Evolutionary conservation across 2,888 invertebrate genomes (phyloP).

Genomic region (Drosophila pseudotalamancana): DNA sequence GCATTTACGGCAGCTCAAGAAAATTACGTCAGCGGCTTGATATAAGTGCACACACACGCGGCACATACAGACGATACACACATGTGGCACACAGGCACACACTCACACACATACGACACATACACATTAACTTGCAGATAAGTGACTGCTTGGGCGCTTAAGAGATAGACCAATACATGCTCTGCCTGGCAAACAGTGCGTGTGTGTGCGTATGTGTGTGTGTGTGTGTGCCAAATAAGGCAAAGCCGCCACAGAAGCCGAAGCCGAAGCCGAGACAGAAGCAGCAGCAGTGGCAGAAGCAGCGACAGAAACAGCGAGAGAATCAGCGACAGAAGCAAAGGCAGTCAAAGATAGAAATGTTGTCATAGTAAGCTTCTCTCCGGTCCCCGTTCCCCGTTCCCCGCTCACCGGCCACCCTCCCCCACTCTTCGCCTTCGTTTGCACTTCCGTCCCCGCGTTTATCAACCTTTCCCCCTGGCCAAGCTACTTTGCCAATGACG

Average conservation of each 20-base stretch:
- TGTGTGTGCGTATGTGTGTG: constrained; percentile 14
- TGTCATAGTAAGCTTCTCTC: constrained; percentile 14
- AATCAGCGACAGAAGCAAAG: constrained; percentile 7
- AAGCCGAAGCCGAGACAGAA: not conserved
- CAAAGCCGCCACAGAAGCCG: constrained; percentile 20
- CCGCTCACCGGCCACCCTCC: not conserved
- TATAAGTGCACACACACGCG: constrained; percentile 39
- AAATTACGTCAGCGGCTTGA: constrained; percentile 76
- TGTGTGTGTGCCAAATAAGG: constrained; percentile 56
- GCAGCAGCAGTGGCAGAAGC: constrained; percentile 13
- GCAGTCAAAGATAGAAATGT: constrained; percentile 56
- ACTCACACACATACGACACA: constrained; percentile 1
- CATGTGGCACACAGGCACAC: not conserved
- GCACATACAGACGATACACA: constrained; percentile 7
- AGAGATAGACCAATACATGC: constrained; percentile 60
- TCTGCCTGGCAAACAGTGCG: constrained; percentile 51
- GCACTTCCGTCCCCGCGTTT: not conserved
- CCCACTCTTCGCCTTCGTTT: not conserved
- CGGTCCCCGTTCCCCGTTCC: not conserved
- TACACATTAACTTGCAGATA: constrained; percentile 42
- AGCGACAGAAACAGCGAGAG: too few species aligned
- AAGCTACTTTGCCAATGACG: constrained; percentile 57
- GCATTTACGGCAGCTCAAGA: constrained; percentile 70
- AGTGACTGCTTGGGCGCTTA: constrained; percentile 71
- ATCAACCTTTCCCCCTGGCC: too few species aligned